These are phyloP conservation scores for Zaprionus gabonicus DNA, from an alignment of 1,140 invertebrate species.

Conservation along the genomic window DNA sequence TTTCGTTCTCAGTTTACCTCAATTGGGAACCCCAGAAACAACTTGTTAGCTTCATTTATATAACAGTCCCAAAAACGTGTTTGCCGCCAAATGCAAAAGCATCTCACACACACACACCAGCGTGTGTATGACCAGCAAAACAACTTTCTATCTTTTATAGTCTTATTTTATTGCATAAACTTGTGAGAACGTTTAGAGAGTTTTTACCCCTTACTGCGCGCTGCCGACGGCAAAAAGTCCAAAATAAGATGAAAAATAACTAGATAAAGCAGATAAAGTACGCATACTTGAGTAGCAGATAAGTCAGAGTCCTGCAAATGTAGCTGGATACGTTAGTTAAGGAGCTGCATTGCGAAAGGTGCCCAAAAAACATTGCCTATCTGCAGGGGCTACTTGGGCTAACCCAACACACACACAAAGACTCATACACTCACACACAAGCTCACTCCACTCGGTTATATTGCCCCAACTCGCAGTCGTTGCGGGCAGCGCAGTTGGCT, in stretches of 20 bases:
- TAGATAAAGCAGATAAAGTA: constrained; percentile 1
- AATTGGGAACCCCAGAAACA: constrained; percentile 32
- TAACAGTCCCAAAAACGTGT: constrained; percentile 28
- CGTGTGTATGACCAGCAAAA: not conserved
- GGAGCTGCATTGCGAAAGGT: constrained; percentile 13
- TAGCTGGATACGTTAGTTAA: not conserved
- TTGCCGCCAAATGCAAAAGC: constrained; percentile 7
- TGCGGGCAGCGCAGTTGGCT: constrained; percentile 19
- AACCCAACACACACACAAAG: constrained; percentile 23
- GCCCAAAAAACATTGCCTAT: constrained; percentile 7
- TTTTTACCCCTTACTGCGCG: constrained; percentile 56
- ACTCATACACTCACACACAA: constrained; percentile 12
- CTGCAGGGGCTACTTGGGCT: constrained; percentile 31
- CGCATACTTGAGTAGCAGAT: not conserved
- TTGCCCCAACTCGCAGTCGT: constrained; percentile 67
- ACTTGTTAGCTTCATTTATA: constrained; percentile 66
- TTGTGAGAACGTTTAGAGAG: constrained; percentile 1
- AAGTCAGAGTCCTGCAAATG: not conserved
- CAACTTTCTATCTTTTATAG: not conserved
- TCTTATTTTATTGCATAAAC: constrained; percentile 7
- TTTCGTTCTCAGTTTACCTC: not conserved
- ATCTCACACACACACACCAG: not conserved
- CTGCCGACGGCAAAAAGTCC: constrained; percentile 49
- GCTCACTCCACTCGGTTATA: constrained; percentile 55
- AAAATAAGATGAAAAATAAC: constrained; percentile 15